These are phyloP conservation scores for Ophion costatus DNA, from an alignment of 2,888 invertebrate species.

Conservation along the genomic window DNA sequence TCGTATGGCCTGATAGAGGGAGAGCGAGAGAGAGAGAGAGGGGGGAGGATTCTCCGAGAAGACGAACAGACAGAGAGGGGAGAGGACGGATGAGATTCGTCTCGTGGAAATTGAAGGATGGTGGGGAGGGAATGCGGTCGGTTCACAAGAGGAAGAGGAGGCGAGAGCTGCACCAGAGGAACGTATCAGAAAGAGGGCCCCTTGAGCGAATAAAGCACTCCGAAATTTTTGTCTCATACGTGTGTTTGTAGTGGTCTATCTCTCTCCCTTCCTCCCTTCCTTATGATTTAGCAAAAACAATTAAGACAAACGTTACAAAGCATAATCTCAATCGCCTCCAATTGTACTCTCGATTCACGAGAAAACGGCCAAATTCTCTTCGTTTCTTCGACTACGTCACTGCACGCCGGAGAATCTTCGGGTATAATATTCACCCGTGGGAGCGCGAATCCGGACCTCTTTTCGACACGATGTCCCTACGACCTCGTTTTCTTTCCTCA, in stretches of 20 bases:
- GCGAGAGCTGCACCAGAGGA: constrained; percentile 69
- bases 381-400: constrained; percentile 28
- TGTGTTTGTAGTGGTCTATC: background rate
- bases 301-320: no score
- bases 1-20: background rate
- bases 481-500: constrained; percentile 62
- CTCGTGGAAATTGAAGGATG: constrained; percentile 67
- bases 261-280: background rate
- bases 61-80: constrained; percentile 24
- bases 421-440: constrained; percentile 55
- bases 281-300: background rate
- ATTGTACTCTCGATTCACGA: background rate
- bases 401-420: constrained; percentile 48
- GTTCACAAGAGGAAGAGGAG: constrained; percentile 75
- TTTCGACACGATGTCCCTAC: constrained; percentile 48
- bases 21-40: no score
- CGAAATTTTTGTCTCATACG: constrained; percentile 41
- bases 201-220: constrained; percentile 54
- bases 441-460: constrained; percentile 50
- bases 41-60: constrained; percentile 27
- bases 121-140: constrained; percentile 82
- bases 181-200: constrained; percentile 46
- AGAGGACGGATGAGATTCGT: constrained; percentile 65
- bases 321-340: no score
- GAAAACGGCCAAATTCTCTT: constrained; percentile 27